Evolutionary conservation across 2,888 invertebrate species (phyloP), one percentile per base, ranked within the genome.

Genomic region (Eledona agricola): DNA sequence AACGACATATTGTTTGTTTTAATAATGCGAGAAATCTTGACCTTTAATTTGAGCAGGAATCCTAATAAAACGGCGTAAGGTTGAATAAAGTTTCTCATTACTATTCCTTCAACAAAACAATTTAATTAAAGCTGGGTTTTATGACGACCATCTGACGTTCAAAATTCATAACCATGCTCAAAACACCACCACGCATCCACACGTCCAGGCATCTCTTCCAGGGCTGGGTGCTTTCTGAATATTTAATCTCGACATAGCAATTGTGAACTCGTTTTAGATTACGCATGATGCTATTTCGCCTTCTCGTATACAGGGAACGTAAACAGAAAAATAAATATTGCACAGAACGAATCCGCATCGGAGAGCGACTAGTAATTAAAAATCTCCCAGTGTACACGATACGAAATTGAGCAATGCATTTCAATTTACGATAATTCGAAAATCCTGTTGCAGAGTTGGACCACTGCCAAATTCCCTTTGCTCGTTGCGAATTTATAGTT

Each of bases 401-500:
- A 19, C 13, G 17, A 28, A 35, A 26, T 46, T 46, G 25, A 35
- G 35, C 46, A 19, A 15, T 47, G 37, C 25, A 47, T 47, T 47
- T 34, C 35, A 45, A 28, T 37, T 37, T 47, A 28, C 23, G 26
- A 29, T 47, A 47, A 47, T 37, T 47, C 37, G 37, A 19, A 47
- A 37, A 47, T 47, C 37, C 47, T 35, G 37, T 37, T 35, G 47
- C 47, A 46, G 17, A 6, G 7, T 37, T 47, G 47, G 47, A 35
- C 19, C 11, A 17, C 9, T 29, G 35, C 47, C 47, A 35, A 22
- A 35, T 15, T 26, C 37, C 47, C 29, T 12, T n/a, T 9, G 28
- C 23, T 47, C 28, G 12, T 37, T 29, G 37, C 26, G 7, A 26
- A 46, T 46, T 46, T 34, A 46, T 26, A 17, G 12, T 26, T 28